Evolutionary conservation across 2,113 vertebrate genomes (phyloP).

Genomic region (Motacilla tschutschensis): DNA sequence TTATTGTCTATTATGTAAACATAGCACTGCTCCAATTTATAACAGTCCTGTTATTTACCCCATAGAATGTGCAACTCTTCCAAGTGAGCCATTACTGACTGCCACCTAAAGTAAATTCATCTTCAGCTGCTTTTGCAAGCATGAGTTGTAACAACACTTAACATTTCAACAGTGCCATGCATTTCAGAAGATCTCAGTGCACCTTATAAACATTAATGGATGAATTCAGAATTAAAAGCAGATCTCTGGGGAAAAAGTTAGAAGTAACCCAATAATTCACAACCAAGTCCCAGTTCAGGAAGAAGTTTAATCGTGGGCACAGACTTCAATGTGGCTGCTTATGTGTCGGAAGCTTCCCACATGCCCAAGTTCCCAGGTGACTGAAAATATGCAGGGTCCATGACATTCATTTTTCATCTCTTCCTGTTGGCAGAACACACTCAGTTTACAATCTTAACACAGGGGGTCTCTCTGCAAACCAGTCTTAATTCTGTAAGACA

Average conservation of each 20-base stretch:
- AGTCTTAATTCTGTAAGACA: not conserved
- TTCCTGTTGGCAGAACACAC: not conserved
- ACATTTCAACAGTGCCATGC: not conserved
- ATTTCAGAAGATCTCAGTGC: not conserved
- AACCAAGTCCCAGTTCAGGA: not conserved
- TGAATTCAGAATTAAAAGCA: conserved; percentile 1
- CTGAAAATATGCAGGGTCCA: not conserved
- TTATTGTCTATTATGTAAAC: conserved; percentile 61
- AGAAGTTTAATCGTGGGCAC: rapidly evolving
- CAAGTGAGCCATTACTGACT: conserved; percentile 51
- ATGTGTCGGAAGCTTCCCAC: not conserved
- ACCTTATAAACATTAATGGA: conserved; percentile 15
- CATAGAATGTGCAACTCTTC: conserved; percentile 52
- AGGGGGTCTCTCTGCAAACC: not conserved
- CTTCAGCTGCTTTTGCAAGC: conserved; percentile 60
- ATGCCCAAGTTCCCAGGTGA: not conserved
- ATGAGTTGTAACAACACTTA: conserved; percentile 14
- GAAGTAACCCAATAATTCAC: not conserved
- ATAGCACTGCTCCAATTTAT: conserved; percentile 52
- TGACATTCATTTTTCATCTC: not conserved
- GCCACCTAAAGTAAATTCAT: conserved; percentile 44
- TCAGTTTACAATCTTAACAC: conserved; percentile 12
- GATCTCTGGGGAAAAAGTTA: not conserved
- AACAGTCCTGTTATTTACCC: conserved; percentile 66
- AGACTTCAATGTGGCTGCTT: not conserved